A percentile compares a stretch with the other conserved stretches of the same genome.
These are phyloP conservation scores for Drosophila punjabiensis DNA, from an alignment of 1,140 invertebrate genomes.

Conservation along the genomic window DNA sequence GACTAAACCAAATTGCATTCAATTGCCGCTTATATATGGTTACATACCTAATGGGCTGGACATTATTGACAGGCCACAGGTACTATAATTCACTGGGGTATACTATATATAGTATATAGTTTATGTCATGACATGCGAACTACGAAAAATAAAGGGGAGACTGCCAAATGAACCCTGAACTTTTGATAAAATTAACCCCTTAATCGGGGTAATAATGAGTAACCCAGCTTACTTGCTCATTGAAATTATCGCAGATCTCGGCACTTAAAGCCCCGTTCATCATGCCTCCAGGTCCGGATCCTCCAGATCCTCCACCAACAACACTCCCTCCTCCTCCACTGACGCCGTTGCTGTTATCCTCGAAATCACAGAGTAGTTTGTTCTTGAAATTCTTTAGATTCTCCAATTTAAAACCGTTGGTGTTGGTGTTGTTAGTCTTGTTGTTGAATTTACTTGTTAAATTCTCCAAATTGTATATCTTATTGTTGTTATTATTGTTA, in stretches of 20 bases:
- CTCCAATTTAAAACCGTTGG: constrained; percentile 84
- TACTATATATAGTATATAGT: not conserved
- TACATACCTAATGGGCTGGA: constrained; percentile 50
- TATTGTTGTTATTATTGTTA: constrained; percentile 56
- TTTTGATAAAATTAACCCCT: constrained; percentile 26
- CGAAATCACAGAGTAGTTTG: constrained; percentile 84
- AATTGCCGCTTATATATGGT: constrained; percentile 55
- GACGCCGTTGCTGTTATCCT: constrained; percentile 46
- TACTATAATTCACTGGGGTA: constrained; percentile 11
- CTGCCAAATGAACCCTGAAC: constrained; percentile 52
- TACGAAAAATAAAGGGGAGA: not conserved
- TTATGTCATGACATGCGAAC: constrained; percentile 25
- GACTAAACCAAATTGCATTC: constrained; percentile 58
- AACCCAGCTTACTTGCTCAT: constrained; percentile 83
- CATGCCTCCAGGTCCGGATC: constrained; percentile 56
- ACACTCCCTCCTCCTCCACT: constrained; percentile 10
- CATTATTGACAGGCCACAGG: constrained; percentile 67
- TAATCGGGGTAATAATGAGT: constrained; percentile 3
- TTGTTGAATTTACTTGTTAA: constrained; percentile 81
- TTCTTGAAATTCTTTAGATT: constrained; percentile 85
- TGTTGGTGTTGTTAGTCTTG: constrained; percentile 83
- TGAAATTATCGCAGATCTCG: constrained; percentile 84
- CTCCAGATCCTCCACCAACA: constrained; percentile 8
- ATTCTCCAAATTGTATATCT: constrained; percentile 74
- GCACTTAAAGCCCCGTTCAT: constrained; percentile 81